Evolutionary conservation across 2,888 invertebrate genomes (phyloP).

Genomic region (Catotricha subobsoleta): DNA sequence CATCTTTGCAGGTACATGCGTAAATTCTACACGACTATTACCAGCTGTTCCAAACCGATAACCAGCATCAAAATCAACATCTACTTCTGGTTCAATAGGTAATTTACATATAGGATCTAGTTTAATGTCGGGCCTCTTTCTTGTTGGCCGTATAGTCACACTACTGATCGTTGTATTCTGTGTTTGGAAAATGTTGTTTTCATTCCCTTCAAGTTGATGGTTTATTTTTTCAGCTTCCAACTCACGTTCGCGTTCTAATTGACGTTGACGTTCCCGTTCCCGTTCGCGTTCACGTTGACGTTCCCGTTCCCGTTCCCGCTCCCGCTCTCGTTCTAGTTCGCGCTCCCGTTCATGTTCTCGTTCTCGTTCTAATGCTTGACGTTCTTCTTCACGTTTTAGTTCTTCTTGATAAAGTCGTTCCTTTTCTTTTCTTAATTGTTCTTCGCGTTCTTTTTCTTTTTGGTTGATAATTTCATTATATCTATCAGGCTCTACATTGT

Average conservation of each 20-base stretch:
- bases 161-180: not conserved
- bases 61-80: constrained; percentile 23
- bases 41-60: constrained; percentile 34
- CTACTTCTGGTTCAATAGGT: constrained; percentile 24
- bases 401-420: not conserved
- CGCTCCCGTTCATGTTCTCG: not conserved
- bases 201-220: not conserved
- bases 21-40: constrained; percentile 56
- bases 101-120: constrained; percentile 18
- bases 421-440: not conserved
- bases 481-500: constrained; percentile 11
- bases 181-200: not conserved
- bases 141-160: constrained; percentile 15
- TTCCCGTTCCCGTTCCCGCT: not conserved
- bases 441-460: constrained; percentile 1
- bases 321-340: not conserved
- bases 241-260: not conserved
- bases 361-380: not conserved
- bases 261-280: not conserved
- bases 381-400: not conserved
- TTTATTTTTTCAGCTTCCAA: not conserved
- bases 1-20: constrained; percentile 39
- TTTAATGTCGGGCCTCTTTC: constrained; percentile 17
- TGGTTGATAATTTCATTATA: too few relatives aligned
- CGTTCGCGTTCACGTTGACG: not conserved